Base-by-base conservation (phyloP, 2,113 vertebrate genomes). In the Gobius niger region DNA sequence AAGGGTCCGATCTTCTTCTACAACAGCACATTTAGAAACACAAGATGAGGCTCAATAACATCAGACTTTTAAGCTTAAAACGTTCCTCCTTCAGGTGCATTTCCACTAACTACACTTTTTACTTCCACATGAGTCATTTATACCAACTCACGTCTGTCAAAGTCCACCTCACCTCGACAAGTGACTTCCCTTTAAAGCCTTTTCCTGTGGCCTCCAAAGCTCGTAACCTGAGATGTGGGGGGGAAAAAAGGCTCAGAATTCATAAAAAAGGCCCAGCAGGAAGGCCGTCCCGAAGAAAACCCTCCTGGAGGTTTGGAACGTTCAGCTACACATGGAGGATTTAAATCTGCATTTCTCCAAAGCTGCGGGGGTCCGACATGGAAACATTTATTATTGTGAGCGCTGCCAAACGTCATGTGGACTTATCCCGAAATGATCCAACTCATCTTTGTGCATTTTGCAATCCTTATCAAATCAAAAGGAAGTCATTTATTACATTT, bases 191-290 rank as follows among this genome's bases (percentile, higher is more conserved):
- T 54, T 54, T 54, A 24, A 54, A 24, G 24, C 54, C 2, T 40
- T 2, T 34, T 34, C 40, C 24, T 60, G 7, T 14, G 7, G 49
- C 34, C 54, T 42, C 62, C 61, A 60, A 44, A 60, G 7, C 57
- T 15, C 1, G 62, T 46, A 78, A 80, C n/a, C 63, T 54, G 53
- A 85, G 47, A 19, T 40, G 7, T 67, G 68, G 34, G n/a, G n/a
- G n/a, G n/a, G n/a, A n/a, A n/a, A n/a, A 70, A 56, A 50, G n/a
- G 34, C 63, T 41, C 16, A 50, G 41, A 67, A 34, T 15, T 40
- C 47, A 16, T 52, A 51, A 10, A 67, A 65, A 64, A 41, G 51
- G 61, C 65, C 4, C 56, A 72, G 65, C 68, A 6, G 52, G 75
- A 9, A n/a, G 49, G 7, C n/a, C 44, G 54, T 44, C 46, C 63